Percentiles rank a stretch among this genome's conserved stretches.
These are phyloP conservation scores for Karalla daura DNA, from an alignment of 2,797 vertebrate genomes.

Conservation along the genomic window DNA sequence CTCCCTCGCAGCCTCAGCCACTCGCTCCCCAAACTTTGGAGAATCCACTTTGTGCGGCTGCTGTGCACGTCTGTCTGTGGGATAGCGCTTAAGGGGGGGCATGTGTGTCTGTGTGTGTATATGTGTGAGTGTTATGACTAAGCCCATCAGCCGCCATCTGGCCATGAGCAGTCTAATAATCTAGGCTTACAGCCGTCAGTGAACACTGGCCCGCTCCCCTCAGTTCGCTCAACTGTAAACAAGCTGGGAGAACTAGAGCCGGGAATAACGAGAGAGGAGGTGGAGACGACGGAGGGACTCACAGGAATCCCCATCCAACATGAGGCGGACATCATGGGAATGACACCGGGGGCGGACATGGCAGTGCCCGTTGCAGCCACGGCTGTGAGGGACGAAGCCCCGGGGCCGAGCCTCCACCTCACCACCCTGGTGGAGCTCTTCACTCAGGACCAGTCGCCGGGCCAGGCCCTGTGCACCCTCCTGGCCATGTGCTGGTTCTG, in stretches of 20 bases:
- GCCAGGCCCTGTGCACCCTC: conserved; percentile 67
- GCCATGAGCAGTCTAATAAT: conserved; percentile 86
- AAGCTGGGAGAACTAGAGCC: conserved; percentile 26
- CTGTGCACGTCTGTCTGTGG: conserved; percentile 31
- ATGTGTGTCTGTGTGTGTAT: conserved; percentile 40
- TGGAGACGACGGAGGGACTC: conserved; percentile 4
- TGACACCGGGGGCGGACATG: conserved; percentile 29
- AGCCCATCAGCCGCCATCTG: conserved; percentile 82
- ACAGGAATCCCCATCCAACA: conserved; percentile 13
- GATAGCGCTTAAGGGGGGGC: conserved; percentile 5
- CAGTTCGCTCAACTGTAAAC: conserved; percentile 55
- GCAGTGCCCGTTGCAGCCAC: conserved; percentile 20
- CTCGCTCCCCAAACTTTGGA: conserved; percentile 40
- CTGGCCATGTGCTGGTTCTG: conserved; percentile 79
- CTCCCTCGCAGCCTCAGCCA: conserved; percentile 46
- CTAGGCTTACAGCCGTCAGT: conserved; percentile 80
- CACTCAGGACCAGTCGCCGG: conserved; percentile 61
- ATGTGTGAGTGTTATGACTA: conserved; percentile 69
- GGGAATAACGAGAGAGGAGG: conserved; percentile 6
- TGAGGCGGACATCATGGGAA: conserved; percentile 51
- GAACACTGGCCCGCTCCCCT: conserved; percentile 62
- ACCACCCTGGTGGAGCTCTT: conserved; percentile 69
- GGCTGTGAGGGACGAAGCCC: conserved; percentile 25
- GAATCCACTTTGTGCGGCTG: conserved; percentile 12
- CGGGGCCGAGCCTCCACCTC: conserved; percentile 66